Conservation (phyloP, 2,797 vertebrate species). For the Catamblyrhynchus diadema region DNA sequence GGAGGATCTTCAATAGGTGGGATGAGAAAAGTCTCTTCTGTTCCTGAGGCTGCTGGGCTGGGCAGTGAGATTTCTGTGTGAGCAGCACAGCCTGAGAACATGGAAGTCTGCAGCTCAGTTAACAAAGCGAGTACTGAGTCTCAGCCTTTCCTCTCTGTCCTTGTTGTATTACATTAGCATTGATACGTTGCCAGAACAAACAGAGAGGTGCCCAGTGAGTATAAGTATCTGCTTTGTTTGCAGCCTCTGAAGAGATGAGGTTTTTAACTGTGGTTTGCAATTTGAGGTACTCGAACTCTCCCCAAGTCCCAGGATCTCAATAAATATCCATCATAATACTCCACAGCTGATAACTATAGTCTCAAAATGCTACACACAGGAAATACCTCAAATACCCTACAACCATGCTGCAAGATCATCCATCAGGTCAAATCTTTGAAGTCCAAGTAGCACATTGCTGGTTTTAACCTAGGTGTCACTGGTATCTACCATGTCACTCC, state of each 20-base stretch:
- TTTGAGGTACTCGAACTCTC: neutral
- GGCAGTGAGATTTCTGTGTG: neutral
- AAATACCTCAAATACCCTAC: neutral
- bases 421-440: neutral
- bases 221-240: neutral
- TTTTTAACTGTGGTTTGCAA: neutral
- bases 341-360: neutral
- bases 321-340: neutral
- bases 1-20: neutral
- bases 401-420: neutral
- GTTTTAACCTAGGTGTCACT: neutral
- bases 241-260: neutral
- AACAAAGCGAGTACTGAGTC: neutral
- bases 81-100: neutral
- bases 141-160: neutral
- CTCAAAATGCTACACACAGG: neutral
- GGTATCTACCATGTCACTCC: neutral
- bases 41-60: neutral
- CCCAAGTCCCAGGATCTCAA: neutral
- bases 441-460: neutral
- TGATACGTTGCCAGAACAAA: neutral
- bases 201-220: neutral
- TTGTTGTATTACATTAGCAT: neutral
- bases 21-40: neutral
- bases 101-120: accelerated